phyloP scores from a whole-genome alignment of 2,888 invertebrate species.

The Hypolimnas misippus region DNA sequence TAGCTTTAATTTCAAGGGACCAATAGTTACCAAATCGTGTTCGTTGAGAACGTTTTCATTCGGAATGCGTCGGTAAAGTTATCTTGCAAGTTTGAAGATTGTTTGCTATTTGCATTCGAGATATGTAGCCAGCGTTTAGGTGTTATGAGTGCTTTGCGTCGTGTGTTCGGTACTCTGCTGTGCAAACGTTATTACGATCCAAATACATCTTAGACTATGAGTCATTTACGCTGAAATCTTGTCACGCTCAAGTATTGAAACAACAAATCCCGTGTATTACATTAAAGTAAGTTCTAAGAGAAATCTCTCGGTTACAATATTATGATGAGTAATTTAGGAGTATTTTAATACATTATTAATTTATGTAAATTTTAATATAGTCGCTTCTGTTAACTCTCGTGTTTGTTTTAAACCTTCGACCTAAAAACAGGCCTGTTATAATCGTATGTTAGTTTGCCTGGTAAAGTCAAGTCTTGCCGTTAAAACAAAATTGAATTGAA shows the following conservation, averaged over 20 bases:
- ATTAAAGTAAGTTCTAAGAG: too few relatives aligned
- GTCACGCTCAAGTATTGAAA: background rate
- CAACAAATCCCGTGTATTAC: background rate
- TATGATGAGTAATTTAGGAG: too few relatives aligned
- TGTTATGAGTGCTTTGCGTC: slow-evolving; percentile 6
- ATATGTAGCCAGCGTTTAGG: background rate
- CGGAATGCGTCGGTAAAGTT: background rate
- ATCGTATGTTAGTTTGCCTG: too few relatives aligned
- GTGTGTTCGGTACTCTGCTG: slow-evolving; percentile 3
- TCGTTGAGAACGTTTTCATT: background rate
- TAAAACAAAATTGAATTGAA: too few relatives aligned
- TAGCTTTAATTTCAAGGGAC: background rate
- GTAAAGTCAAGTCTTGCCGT: too few relatives aligned
- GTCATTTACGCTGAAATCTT: background rate
- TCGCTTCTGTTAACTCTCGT: too few relatives aligned
- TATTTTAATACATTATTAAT: too few relatives aligned
- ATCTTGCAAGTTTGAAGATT: slow-evolving; percentile 6
- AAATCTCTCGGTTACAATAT: too few relatives aligned
- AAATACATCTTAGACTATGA: slow-evolving; percentile 3
- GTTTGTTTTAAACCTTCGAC: too few relatives aligned
- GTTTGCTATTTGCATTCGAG: slow-evolving; percentile 8
- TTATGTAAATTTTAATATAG: too few relatives aligned
- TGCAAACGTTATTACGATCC: slow-evolving; percentile 8
- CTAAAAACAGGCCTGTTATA: too few relatives aligned
- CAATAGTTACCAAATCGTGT: background rate